phyloP scores from a whole-genome alignment of 1,140 invertebrate species.

The Heliconius hewitsoni region DNA sequence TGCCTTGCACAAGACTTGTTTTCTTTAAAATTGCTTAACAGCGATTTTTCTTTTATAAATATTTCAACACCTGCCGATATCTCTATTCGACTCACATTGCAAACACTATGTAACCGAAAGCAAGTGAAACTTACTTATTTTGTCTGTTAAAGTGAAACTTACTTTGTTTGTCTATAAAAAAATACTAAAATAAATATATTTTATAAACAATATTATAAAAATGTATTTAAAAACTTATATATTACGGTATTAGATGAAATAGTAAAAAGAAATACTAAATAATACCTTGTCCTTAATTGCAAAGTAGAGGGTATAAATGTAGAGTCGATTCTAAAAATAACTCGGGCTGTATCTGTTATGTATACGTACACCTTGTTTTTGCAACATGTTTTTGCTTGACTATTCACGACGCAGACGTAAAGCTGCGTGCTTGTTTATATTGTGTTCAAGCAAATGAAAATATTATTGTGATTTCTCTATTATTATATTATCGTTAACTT shows the following conservation, averaged over 20 bases:
- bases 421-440: neutral
- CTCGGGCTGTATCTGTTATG: neutral
- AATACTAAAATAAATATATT: no score
- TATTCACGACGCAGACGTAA: neutral
- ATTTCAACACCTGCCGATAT: neutral
- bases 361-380: constrained; percentile 3
- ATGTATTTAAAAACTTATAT: neutral
- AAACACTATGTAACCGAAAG: neutral
- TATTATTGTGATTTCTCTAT: neutral
- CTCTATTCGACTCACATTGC: neutral
- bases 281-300: neutral
- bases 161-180: no score
- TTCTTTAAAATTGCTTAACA: neutral
- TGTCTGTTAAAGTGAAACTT: neutral
- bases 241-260: no score
- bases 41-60: neutral
- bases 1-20: neutral
- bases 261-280: neutral
- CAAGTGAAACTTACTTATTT: neutral
- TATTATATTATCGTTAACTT: neutral
- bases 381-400: constrained; percentile 3
- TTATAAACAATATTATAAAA: neutral
- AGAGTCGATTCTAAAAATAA: neutral
- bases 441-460: neutral
- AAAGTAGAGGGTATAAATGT: neutral